phyloP scores from a whole-genome alignment of 2,888 invertebrate genomes.

The Aproaerema taeniolella region DNA sequence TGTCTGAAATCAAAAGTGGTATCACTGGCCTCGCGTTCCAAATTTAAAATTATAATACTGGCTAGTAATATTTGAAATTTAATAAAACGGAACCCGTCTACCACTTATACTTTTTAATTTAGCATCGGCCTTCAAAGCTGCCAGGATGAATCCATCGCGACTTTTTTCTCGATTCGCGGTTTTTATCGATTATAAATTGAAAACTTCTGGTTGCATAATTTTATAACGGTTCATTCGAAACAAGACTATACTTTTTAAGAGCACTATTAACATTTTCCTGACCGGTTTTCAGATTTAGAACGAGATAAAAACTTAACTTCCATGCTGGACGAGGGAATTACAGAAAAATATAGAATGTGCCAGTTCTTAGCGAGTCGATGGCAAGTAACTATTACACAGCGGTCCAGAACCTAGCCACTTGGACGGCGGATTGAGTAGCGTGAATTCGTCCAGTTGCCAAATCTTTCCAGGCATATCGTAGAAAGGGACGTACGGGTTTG shows the following conservation, averaged over 20 bases:
- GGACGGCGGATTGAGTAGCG: too few relatives aligned
- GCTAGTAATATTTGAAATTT: slow-evolving; percentile 70
- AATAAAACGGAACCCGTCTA: slow-evolving; percentile 54
- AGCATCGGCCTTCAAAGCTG: slow-evolving; percentile 69
- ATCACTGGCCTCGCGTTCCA: slow-evolving; percentile 28
- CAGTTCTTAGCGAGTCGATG: too few relatives aligned
- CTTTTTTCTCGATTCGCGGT: slow-evolving; percentile 42
- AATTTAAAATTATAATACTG: slow-evolving; percentile 72
- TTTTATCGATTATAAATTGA: slow-evolving; percentile 43
- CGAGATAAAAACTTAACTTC: slow-evolving; percentile 28
- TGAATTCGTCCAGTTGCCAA: too few relatives aligned
- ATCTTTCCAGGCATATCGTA: too few relatives aligned
- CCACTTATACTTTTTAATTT: slow-evolving; percentile 76
- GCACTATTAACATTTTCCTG: too few relatives aligned
- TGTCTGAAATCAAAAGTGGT: slow-evolving; percentile 44
- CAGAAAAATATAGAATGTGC: too few relatives aligned
- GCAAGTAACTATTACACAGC: too few relatives aligned
- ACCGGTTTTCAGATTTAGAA: slow-evolving; percentile 18
- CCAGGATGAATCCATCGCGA: slow-evolving; percentile 62
- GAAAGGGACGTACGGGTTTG: too few relatives aligned
- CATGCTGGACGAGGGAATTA: too few relatives aligned
- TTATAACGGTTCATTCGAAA: slow-evolving; percentile 22
- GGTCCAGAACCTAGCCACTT: too few relatives aligned
- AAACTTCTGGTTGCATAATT: slow-evolving; percentile 26
- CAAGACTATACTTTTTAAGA: slow-evolving; percentile 22